These are phyloP conservation scores for Papilio polytes DNA, from an alignment of 1,140 invertebrate genomes.

Conservation along the genomic window DNA sequence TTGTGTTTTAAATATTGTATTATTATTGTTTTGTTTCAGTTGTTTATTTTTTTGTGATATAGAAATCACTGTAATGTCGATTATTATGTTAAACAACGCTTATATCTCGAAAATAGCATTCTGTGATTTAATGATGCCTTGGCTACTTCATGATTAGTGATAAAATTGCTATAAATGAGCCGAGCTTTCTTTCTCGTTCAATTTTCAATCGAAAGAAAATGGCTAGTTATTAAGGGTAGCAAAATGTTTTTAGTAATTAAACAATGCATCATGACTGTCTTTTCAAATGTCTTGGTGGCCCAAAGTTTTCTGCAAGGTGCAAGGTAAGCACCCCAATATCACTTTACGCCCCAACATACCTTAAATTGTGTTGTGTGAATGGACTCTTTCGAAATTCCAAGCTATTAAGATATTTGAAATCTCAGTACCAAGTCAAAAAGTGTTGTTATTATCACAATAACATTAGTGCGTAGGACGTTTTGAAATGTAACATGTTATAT, in stretches of 20 bases:
- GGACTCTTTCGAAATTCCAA: too few species aligned
- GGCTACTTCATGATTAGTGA: conserved; percentile 64
- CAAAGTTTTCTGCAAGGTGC: too few species aligned
- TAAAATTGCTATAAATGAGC: conserved; percentile 58
- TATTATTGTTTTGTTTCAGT: conserved; percentile 15
- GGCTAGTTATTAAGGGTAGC: conserved; percentile 46
- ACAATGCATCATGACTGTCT: conserved; percentile 31
- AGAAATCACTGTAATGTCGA: conserved; percentile 47
- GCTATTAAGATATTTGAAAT: too few species aligned
- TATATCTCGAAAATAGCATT: conserved; percentile 65
- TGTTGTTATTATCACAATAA: conserved; percentile 47
- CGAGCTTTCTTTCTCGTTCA: conserved; percentile 53
- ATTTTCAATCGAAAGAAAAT: conserved; percentile 46
- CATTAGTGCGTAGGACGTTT: conserved; percentile 13
- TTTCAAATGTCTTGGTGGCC: too few species aligned
- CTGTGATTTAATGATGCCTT: conserved; percentile 76
- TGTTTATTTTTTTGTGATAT: conserved; percentile 11
- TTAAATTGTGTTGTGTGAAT: too few species aligned
- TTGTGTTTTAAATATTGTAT: conserved; percentile 34
- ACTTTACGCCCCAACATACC: too few species aligned
- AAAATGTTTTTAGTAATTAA: conserved; percentile 28
- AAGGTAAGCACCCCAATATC: too few species aligned
- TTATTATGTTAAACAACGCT: conserved; percentile 46
- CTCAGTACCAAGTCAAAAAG: conserved; percentile 39
- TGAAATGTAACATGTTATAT: background rate